Evolutionary conservation across 53 echinoderm and acorn worm species (phyloP).

Genomic region (Temnopleurus reevesii): DNA sequence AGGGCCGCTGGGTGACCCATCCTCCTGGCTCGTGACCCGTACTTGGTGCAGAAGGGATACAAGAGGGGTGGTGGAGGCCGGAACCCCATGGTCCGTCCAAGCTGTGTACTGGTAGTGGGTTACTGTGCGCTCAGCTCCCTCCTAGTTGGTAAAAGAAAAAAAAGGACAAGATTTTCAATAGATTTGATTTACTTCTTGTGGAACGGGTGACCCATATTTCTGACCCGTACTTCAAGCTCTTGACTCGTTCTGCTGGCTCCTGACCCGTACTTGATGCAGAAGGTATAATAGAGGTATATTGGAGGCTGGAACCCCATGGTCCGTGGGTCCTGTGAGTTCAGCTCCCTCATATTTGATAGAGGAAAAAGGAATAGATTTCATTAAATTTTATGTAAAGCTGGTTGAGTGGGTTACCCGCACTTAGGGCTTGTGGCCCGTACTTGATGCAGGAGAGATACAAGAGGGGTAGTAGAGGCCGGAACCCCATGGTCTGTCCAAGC

Average conservation of each 20-base stretch:
- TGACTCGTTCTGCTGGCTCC: conserved; percentile 17
- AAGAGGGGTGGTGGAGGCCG: conserved; percentile 53
- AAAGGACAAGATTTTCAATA: no score
- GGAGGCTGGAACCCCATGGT: conserved; percentile 69
- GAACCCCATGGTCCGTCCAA: conserved; percentile 79
- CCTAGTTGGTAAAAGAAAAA: not conserved
- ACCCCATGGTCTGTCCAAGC: conserved; percentile 79
- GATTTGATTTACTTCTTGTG: no score
- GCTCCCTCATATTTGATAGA: conserved; percentile 14
- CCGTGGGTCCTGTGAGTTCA: conserved; percentile 52
- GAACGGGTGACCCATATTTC: no score
- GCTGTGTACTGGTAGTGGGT: conserved; percentile 64
- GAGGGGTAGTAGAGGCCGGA: conserved; percentile 52
- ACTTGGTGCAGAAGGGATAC: conserved; percentile 59
- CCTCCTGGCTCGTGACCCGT: conserved; percentile 25
- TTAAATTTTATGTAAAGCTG: no score
- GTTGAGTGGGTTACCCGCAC: not conserved
- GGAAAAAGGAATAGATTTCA: no score
- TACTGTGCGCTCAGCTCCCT: conserved; percentile 40
- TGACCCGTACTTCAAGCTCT: no score
- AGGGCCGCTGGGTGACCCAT: conserved; percentile 24
- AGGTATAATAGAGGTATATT: conserved; percentile 56
- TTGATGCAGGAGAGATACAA: conserved; percentile 54
- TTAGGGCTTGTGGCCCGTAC: conserved; percentile 47
- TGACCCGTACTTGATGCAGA: conserved; percentile 42